Percentiles rank a stretch among this genome's conserved stretches.
These are phyloP conservation scores for Tachyglossus aculeatus DNA, from an alignment of 2,797 vertebrate genomes.

Conservation along the genomic window DNA sequence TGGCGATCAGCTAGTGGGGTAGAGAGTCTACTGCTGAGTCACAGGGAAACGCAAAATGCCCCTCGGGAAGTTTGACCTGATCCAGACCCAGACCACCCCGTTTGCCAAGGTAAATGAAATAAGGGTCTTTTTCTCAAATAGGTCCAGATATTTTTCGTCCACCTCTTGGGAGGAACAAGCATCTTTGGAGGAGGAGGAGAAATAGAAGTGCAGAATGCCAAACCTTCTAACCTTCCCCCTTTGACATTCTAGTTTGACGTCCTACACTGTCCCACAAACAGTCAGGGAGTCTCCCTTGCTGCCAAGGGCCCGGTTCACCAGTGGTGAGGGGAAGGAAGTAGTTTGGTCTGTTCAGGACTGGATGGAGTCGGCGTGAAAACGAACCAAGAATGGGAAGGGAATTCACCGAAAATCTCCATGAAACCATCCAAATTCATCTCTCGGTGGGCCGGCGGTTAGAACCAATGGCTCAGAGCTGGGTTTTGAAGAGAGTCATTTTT, in stretches of 20 bases:
- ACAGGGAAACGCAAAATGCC: constrained; percentile 67
- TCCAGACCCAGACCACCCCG: neutral
- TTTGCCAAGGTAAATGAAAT: neutral
- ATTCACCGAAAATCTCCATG: constrained; percentile 20
- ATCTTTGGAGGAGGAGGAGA: no score
- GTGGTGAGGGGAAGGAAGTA: constrained; percentile 15
- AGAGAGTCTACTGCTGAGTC: constrained; percentile 16
- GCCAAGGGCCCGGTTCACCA: constrained; percentile 52
- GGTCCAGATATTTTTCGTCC: constrained; percentile 21
- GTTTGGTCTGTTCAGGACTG: constrained; percentile 45
- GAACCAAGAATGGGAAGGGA: neutral
- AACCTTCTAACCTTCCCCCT: no score
- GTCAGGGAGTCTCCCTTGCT: constrained; percentile 27
- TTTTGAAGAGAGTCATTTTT: neutral
- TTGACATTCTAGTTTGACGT: no score
- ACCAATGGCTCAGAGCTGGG: neutral
- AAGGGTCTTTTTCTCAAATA: no score
- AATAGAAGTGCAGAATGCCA: no score
- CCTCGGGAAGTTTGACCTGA: constrained; percentile 46
- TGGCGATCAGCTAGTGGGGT: constrained; percentile 18
- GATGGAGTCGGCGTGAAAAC: constrained; percentile 28
- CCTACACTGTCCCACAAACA: no score
- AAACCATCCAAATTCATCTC: neutral
- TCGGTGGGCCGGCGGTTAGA: constrained; percentile 36
- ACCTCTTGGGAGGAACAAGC: no score